Conservation (phyloP, 2,888 invertebrate genomes). For the Thymelicus acteon region DNA sequence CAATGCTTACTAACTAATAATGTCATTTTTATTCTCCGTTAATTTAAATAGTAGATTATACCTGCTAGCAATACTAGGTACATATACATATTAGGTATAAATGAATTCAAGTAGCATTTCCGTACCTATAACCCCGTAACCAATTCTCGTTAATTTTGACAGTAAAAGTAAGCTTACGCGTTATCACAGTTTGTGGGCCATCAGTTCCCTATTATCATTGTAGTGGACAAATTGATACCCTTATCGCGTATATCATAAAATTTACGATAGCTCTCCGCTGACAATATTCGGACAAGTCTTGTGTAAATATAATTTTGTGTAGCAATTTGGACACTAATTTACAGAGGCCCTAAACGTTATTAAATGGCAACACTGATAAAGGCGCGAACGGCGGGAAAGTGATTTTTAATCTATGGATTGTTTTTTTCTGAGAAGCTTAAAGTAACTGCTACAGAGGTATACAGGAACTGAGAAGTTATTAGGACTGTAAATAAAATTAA, state of each 20-base stretch:
- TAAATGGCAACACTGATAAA: slow-evolving; percentile 37
- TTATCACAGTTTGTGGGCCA: slow-evolving; percentile 68
- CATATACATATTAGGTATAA: no score
- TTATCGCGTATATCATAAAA: slow-evolving; percentile 73
- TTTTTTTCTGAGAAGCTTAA: background rate
- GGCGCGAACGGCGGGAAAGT: slow-evolving; percentile 23
- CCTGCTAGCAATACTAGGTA: no score
- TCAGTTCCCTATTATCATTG: slow-evolving; percentile 64
- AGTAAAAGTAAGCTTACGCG: slow-evolving; percentile 46
- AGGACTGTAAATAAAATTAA: background rate
- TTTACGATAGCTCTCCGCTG: slow-evolving; percentile 65
- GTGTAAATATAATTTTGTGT: slow-evolving; percentile 71
- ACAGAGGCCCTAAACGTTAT: slow-evolving; percentile 34
- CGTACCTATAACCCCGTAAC: no score
- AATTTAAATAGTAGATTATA: background rate
- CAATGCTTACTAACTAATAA: no score
- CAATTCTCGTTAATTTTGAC: background rate
- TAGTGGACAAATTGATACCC: slow-evolving; percentile 73
- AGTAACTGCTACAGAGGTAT: no score
- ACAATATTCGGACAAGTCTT: slow-evolving; percentile 71
- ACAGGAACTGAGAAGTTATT: background rate
- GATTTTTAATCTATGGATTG: slow-evolving; percentile 27
- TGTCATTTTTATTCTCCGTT: no score
- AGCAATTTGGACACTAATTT: slow-evolving; percentile 42
- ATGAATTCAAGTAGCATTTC: no score